Conservation (phyloP, 1,140 invertebrate genomes). For the Tetraneura akinire region DNA sequence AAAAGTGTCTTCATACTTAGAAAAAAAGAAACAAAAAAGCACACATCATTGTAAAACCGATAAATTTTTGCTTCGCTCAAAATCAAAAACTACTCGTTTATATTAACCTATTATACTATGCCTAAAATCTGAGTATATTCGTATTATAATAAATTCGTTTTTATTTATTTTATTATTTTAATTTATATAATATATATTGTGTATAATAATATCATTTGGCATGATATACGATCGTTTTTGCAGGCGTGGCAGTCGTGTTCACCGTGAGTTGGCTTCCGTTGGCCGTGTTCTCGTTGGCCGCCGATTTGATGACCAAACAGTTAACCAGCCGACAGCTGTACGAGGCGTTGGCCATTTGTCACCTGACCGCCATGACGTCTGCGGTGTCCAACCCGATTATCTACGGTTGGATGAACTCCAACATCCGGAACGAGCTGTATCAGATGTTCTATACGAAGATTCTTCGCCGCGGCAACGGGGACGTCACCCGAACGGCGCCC, state of each 20-base stretch:
- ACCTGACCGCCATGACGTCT: slow-evolving; percentile 65
- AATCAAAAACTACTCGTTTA: too few species aligned
- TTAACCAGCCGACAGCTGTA: slow-evolving; percentile 56
- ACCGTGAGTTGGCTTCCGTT: slow-evolving; percentile 64
- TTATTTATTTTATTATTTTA: too few species aligned
- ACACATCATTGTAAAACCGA: too few species aligned
- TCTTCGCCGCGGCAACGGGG: neutral
- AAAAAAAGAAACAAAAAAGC: too few species aligned
- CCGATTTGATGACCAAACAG: slow-evolving; percentile 56
- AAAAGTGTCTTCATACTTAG: too few species aligned
- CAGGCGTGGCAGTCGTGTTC: slow-evolving; percentile 59
- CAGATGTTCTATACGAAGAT: slow-evolving; percentile 62
- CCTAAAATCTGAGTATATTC: too few species aligned
- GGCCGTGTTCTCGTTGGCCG: slow-evolving; percentile 61
- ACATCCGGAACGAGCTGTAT: slow-evolving; percentile 61
- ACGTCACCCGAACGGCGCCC: neutral
- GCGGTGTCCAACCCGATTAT: slow-evolving; percentile 63
- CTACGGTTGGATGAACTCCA: slow-evolving; percentile 65
- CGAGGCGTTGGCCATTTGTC: slow-evolving; percentile 62
- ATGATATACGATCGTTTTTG: too few species aligned
- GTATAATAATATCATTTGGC: too few species aligned
- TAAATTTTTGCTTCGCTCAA: too few species aligned
- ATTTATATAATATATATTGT: too few species aligned
- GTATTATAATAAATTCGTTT: too few species aligned
- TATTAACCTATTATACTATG: too few species aligned